Percentiles rank a stretch among this genome's conserved stretches.
phyloP scores from a whole-genome alignment of 2,113 vertebrate species.

The Scomber scombrus region DNA sequence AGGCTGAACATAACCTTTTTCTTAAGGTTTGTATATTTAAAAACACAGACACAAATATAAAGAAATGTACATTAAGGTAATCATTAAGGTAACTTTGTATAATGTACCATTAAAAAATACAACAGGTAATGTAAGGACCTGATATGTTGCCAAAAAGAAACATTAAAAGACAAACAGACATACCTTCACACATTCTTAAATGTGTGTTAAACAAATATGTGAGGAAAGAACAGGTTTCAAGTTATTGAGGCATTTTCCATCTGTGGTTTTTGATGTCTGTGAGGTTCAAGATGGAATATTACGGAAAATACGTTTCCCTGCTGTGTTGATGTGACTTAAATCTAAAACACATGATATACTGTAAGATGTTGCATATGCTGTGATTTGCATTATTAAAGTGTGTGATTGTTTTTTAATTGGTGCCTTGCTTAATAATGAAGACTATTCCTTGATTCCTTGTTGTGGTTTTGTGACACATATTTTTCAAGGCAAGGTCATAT shows the following conservation, averaged over 20 bases:
- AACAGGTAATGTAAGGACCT: too few relatives aligned
- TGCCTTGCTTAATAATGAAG: neutral
- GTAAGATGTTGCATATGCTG: too few relatives aligned
- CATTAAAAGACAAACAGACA: too few relatives aligned
- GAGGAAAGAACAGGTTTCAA: neutral
- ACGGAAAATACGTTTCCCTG: neutral
- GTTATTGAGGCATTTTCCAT: neutral
- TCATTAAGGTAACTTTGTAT: neutral
- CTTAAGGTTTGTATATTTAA: neutral
- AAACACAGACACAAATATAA: neutral
- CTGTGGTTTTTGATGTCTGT: neutral
- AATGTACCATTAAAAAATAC: neutral
- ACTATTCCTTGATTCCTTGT: neutral
- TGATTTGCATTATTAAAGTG: neutral
- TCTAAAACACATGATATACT: neutral
- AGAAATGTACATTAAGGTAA: neutral
- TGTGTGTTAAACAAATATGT: neutral
- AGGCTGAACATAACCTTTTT: neutral
- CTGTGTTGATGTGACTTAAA: too few relatives aligned
- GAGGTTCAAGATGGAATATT: neutral
- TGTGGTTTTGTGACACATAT: constrained; percentile 10
- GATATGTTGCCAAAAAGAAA: too few relatives aligned
- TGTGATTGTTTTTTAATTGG: neutral
- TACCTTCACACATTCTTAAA: neutral
- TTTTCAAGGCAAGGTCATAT: constrained; percentile 26